phyloP scores from a whole-genome alignment of 2,888 invertebrate genomes.

The Drosophila colorata region DNA sequence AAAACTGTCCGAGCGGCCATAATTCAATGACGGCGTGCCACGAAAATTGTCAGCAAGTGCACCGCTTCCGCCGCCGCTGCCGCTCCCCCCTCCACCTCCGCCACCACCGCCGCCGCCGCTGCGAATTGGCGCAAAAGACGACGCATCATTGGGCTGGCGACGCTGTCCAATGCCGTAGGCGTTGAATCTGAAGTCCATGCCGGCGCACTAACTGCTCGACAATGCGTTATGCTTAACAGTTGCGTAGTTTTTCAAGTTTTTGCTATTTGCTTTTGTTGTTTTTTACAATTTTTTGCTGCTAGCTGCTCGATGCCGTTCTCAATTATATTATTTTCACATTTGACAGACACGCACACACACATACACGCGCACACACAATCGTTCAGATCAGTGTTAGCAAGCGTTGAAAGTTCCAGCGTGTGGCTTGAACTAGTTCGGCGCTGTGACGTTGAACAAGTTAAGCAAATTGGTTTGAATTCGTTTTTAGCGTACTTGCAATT shows the following conservation, averaged over 20 bases:
- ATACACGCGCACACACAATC: background rate
- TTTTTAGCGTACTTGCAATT: no score
- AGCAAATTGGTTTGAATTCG: background rate
- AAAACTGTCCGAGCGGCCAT: constrained; percentile 17
- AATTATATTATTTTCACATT: constrained; percentile 49
- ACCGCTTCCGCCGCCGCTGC: constrained; percentile 11
- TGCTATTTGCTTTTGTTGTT: background rate
- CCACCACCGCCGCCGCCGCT: constrained; percentile 22
- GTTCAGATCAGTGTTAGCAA: constrained; percentile 27
- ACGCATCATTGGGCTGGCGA: constrained; percentile 45
- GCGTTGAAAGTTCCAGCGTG: background rate
- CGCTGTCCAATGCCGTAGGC: constrained; percentile 69
- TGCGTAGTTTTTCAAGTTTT: background rate
- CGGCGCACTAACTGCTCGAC: background rate
- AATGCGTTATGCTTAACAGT: constrained; percentile 16
- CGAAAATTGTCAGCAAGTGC: constrained; percentile 40
- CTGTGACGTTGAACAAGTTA: background rate
- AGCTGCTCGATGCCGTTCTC: constrained; percentile 35
- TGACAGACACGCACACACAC: constrained; percentile 50
- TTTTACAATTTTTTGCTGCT: constrained; percentile 6
- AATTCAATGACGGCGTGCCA: constrained; percentile 37
- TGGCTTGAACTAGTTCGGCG: background rate
- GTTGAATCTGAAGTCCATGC: constrained; percentile 58
- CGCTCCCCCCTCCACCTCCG: background rate
- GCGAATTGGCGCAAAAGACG: constrained; percentile 59